Conservation (phyloP, 2,888 invertebrate genomes). For the Ischnura elegans region DNA sequence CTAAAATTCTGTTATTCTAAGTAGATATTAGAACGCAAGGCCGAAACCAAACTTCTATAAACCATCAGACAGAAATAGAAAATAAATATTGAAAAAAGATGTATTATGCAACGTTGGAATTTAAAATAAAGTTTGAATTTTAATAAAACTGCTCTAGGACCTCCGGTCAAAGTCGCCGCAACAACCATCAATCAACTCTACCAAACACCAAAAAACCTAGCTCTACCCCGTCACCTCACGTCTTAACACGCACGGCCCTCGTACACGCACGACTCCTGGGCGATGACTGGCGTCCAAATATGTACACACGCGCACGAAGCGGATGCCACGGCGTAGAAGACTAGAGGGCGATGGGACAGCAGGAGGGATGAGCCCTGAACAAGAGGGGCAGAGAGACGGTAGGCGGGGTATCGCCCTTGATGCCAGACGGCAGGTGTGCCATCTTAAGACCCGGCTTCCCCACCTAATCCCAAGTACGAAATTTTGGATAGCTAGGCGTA, state of each 20-base stretch:
- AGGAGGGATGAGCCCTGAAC: background rate
- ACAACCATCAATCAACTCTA: background rate
- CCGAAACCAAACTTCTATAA: too few species aligned
- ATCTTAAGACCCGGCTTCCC: conserved; percentile 1
- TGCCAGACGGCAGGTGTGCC: conserved; percentile 11
- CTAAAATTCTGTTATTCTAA: too few species aligned
- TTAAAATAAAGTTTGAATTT: too few species aligned
- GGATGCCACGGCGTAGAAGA: conserved; percentile 24
- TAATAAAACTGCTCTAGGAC: too few species aligned
- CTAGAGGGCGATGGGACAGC: background rate
- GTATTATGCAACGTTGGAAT: too few species aligned
- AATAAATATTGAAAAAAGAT: too few species aligned
- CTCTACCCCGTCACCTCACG: background rate
- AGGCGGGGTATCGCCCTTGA: background rate
- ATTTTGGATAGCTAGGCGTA: conserved; percentile 30
- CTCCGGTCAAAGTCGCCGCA: too few species aligned
- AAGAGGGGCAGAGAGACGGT: too few species aligned
- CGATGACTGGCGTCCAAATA: background rate
- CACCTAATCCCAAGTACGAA: background rate
- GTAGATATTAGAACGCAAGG: too few species aligned
- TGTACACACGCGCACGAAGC: background rate
- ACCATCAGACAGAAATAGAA: too few species aligned
- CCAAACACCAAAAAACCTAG: background rate
- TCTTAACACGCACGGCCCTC: background rate
- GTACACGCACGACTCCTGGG: background rate